These are phyloP conservation scores for Cinclus mexicanus DNA, from an alignment of 2,113 vertebrate species.

Conservation along the genomic window DNA sequence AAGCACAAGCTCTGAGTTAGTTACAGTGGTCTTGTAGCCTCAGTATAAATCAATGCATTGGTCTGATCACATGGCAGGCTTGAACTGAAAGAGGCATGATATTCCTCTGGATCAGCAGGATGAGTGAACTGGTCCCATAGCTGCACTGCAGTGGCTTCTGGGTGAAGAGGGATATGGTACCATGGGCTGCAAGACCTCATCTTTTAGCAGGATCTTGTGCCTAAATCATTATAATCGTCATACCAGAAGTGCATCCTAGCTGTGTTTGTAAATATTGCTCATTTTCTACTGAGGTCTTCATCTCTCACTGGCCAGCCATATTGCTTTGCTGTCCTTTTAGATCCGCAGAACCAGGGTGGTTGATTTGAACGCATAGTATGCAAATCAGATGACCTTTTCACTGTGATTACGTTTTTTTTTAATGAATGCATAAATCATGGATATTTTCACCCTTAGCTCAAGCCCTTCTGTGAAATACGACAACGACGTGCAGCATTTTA, in stretches of 20 bases:
- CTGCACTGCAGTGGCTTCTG: accelerated
- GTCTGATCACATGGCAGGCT: not conserved
- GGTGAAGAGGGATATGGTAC: not conserved
- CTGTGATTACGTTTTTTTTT: not conserved
- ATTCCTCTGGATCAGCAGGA: not conserved
- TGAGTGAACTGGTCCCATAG: not conserved
- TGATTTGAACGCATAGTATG: conserved; percentile 6
- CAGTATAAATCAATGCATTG: not conserved
- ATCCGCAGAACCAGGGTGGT: not conserved
- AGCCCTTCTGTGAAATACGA: not conserved
- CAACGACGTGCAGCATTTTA: not conserved
- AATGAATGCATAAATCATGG: conserved; percentile 49
- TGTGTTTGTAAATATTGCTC: not conserved
- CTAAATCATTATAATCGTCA: not conserved
- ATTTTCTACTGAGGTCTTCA: not conserved
- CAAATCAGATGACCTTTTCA: conserved; percentile 46
- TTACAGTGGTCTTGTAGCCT: not conserved
- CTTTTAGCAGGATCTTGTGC: not conserved
- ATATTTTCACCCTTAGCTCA: conserved; percentile 2
- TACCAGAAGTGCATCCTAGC: not conserved
- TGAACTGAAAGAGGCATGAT: not conserved
- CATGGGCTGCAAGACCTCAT: not conserved
- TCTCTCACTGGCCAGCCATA: not conserved
- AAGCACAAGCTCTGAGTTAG: not conserved
- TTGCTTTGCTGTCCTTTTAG: not conserved